These are phyloP conservation scores for Acanthoscelides obtectus DNA, from an alignment of 2,888 invertebrate species.

Conservation along the genomic window DNA sequence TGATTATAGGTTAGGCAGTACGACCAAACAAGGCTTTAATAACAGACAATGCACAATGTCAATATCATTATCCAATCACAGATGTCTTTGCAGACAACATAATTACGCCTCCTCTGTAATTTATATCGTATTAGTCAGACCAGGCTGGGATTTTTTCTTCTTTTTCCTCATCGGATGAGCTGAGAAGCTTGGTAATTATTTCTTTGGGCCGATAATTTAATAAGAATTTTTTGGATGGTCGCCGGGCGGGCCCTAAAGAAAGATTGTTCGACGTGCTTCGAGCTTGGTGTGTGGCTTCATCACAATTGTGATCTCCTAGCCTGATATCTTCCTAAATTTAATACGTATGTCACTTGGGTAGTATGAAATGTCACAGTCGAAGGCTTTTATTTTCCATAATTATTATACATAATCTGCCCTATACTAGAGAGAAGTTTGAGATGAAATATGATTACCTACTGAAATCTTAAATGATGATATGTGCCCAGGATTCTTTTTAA, in stretches of 20 bases:
- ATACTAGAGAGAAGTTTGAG: too few relatives aligned
- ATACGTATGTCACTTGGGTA: too few relatives aligned
- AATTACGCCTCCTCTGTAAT: conserved; percentile 45
- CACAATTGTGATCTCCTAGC: background rate
- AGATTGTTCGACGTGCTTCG: background rate
- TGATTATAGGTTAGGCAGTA: conserved; percentile 40
- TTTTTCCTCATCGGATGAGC: conserved; percentile 8
- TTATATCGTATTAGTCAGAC: conserved; percentile 46
- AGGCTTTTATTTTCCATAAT: too few relatives aligned
- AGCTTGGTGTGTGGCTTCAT: background rate
- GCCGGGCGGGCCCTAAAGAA: background rate
- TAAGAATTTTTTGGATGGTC: background rate
- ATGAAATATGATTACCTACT: too few relatives aligned
- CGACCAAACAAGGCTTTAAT: conserved; percentile 41
- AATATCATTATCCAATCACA: conserved; percentile 50
- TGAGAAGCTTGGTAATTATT: conserved; percentile 35
- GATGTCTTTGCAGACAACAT: conserved; percentile 48
- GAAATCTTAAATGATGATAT: too few relatives aligned
- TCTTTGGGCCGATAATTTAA: conserved; percentile 34
- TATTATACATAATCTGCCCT: too few relatives aligned
- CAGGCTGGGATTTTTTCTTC: conserved; percentile 30
- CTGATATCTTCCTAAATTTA: background rate
- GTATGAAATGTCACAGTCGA: too few relatives aligned
- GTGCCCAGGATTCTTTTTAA: too few relatives aligned
- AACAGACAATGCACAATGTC: conserved; percentile 46